Evolutionary conservation across 2,113 vertebrate species (phyloP), one percentile per base, ranked within the genome.

Genomic region (Poicephalus gulielmi): DNA sequence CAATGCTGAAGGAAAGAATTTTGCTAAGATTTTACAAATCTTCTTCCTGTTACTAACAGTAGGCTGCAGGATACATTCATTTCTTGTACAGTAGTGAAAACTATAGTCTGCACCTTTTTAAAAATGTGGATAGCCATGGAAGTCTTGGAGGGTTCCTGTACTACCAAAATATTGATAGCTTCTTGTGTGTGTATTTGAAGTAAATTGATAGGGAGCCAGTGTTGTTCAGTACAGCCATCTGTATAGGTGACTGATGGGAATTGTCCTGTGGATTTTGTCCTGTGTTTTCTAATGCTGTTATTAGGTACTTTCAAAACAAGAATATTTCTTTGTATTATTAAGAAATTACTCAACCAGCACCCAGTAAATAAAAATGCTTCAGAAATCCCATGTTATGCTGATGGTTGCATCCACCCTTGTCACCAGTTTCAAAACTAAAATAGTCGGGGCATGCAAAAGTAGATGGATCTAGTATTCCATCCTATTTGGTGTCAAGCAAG

Each of bases 391-490:
- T 62, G 13, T 86, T 95, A 60, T 84, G 31, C 60, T 35, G 17
- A 55, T 33, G 17, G 10, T 31, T 44, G 7, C 11, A n/a, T 69
- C 52, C 31, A 35, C 5, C 7, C 10, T 71, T 92, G 47, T 63
- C 17, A 71, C 79, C 30, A 71, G 6, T 84, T 94, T 88, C 47
- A 69, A 66, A 81, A 41, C 39, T 52, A 27, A 86, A 90, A 67
- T 53, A 39, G 10, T 33, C 0, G 0, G 46, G 9, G 4, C 17
- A 57, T 83, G 57, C 16, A n/a, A 67, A 93, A 64, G 33, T 44
- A 63, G 30, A 50, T 52, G 52, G 41, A 30, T 39, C 30, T 71
- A 37, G 17, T 63, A 71, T 66, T 94, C 39, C 25, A 44, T 62
- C 31, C 59, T 5, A 0, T 49, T n/a, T 47, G 17, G 5, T 57